Evolutionary conservation across 2,797 vertebrate genomes (phyloP), one percentile per base, ranked within the genome.

Genomic region (Peromyscus nudipes): DNA sequence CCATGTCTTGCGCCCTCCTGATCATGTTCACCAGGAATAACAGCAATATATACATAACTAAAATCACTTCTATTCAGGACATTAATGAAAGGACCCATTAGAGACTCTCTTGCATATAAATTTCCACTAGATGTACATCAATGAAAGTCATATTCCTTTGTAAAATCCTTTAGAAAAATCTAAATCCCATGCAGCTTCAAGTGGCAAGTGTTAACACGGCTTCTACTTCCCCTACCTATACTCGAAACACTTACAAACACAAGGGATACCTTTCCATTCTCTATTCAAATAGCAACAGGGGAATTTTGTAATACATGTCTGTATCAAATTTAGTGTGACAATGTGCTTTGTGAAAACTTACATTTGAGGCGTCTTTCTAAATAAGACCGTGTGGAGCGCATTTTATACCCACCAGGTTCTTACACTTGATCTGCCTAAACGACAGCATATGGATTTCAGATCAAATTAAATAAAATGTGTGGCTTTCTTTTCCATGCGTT

Each of bases 271-370:
- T 96, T 96, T 93, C 71, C 76, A 94, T 94, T 98, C 84, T 93
- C 69, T 96, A 97, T 96, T 97, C 96, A 97, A 98, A 97, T 96
- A 76, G 86, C 71, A 95, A 94, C 73, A 57, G 94, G 86, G 73
- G 94, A 64, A 93, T 92, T 94, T 95, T 96, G 79, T 93, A 95
- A 97, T 96, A 97, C 80, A 94, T 85, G 77, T 89, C 96, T 97
- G 95, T 98, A 96, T 97, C 98, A 97, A 97, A 98, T 97, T 97
- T 96, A 67, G 96, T 97, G 96, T 98, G 97, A 97, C 97, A 97
- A 97, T 97, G 62, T 95, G 94, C 97, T 98, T 97, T 97, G 93
- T 93, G 81, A 95, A 97, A 96, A 96, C 83, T 97, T 90, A 94
- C 91, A 93, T 97, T 95, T 76, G 94, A 96, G 80, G 67, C 86